Evolutionary conservation across 2,888 invertebrate species (phyloP).

Genomic region (Drosophila yooni): DNA sequence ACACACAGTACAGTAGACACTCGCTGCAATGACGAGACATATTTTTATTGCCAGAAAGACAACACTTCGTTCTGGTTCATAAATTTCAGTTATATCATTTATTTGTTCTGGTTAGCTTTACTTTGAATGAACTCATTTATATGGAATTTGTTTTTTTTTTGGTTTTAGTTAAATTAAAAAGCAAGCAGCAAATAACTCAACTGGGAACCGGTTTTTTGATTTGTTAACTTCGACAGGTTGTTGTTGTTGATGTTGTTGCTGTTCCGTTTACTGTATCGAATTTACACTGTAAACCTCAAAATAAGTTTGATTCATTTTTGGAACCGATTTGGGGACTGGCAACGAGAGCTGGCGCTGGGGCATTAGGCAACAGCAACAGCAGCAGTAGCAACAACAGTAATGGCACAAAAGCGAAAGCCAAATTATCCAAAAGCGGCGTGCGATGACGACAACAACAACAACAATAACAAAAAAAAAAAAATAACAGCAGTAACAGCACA

Average conservation of each 20-base stretch:
- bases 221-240: constrained; percentile 9
- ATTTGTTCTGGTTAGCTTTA: constrained; percentile 2
- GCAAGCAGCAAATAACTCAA: neutral
- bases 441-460: constrained; percentile 63
- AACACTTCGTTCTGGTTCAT: neutral
- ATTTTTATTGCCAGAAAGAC: neutral
- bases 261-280: constrained; percentile 21
- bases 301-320: constrained; percentile 75
- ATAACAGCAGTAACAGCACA: constrained; percentile 21
- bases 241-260: neutral
- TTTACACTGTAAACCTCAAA: constrained; percentile 39
- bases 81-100: neutral
- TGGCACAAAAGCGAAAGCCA: constrained; percentile 78
- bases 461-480: constrained; percentile 16
- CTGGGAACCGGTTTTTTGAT: constrained; percentile 19
- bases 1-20: constrained; percentile 22
- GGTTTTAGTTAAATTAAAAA: constrained; percentile 3
- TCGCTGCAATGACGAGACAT: constrained; percentile 2
- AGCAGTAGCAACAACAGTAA: constrained; percentile 38
- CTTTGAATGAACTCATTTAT: constrained; percentile 7
- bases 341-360: constrained; percentile 37
- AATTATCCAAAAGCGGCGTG: constrained; percentile 75
- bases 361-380: constrained; percentile 66
- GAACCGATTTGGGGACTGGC: constrained; percentile 57
- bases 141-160: neutral